Evolutionary conservation across 2,888 invertebrate genomes (phyloP).

Genomic region (Amphipyra berbera): DNA sequence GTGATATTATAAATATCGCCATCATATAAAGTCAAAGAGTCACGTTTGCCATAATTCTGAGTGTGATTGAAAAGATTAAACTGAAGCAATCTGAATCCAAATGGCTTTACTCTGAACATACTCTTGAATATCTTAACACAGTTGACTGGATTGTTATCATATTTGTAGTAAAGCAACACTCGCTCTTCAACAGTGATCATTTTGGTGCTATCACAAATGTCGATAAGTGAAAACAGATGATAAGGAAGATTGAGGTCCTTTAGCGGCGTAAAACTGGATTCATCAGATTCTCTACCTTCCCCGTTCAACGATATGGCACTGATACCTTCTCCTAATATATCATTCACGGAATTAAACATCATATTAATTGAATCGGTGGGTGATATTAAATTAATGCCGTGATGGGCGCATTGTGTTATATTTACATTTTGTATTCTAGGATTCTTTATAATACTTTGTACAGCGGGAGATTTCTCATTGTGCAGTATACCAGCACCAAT

Average conservation of each 20-base stretch:
- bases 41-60: constrained; percentile 94
- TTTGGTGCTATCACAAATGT: constrained; percentile 98
- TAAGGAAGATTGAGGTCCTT: constrained; percentile 96
- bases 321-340: constrained; percentile 97
- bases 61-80: constrained; percentile 97
- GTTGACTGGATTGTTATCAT: constrained; percentile 98
- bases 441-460: constrained; percentile 96
- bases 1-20: constrained; percentile 97
- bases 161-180: constrained; percentile 98
- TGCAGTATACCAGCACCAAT: constrained; percentile 98
- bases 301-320: constrained; percentile 97
- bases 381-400: constrained; percentile 97
- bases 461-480: constrained; percentile 97
- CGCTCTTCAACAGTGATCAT: constrained; percentile 97
- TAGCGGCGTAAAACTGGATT: constrained; percentile 96
- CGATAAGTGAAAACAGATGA: constrained; percentile 97
- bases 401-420: constrained; percentile 95
- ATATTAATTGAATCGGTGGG: constrained; percentile 95
- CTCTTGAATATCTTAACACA: constrained; percentile 99
- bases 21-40: constrained; percentile 96
- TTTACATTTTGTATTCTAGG: constrained; percentile 95
- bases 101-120: constrained; percentile 94
- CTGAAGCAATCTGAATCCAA: constrained; percentile 97
- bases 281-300: constrained; percentile 96
- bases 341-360: constrained; percentile 93